Percentiles rank a stretch among this genome's conserved stretches.
Evolutionary conservation across 2,113 vertebrate species (phyloP).

Genomic region (Passer domesticus): DNA sequence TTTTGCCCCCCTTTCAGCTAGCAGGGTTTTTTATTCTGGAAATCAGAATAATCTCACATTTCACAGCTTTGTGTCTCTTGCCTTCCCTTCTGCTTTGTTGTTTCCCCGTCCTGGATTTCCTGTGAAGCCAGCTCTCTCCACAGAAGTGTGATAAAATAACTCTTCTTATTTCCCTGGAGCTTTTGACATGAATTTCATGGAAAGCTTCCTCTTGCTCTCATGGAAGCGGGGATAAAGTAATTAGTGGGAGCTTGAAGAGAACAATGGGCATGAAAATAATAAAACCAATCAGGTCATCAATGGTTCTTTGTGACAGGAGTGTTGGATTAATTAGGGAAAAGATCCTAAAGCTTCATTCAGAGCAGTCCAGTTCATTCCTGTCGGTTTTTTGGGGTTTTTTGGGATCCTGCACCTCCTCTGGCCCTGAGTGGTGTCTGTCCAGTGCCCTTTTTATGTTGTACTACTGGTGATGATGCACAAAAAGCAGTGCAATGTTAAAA

Average conservation of each 20-base stretch:
- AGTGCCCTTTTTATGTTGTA: conserved; percentile 85
- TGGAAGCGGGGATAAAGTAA: neutral
- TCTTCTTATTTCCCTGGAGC: neutral
- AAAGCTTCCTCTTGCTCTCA: neutral
- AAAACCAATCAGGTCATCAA: neutral
- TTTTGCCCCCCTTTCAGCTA: neutral
- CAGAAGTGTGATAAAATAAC: conserved; percentile 1
- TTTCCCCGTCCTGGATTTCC: conserved; percentile 17
- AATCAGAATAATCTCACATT: neutral
- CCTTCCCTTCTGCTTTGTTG: conserved; percentile 18
- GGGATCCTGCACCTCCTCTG: neutral
- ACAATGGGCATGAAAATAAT: neutral
- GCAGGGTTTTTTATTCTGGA: neutral
- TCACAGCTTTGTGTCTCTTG: neutral
- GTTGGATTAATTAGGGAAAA: neutral
- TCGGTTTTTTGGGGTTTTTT: neutral
- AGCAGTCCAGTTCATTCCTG: neutral
- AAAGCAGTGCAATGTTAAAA: conserved; percentile 88
- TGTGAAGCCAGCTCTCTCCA: neutral
- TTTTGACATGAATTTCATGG: neutral
- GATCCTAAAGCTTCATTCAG: neutral
- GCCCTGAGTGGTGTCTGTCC: conserved; percentile 71
- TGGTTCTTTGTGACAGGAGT: neutral
- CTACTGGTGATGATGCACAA: conserved; percentile 77
- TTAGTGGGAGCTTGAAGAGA: neutral